Evolutionary conservation across 2,797 vertebrate genomes (phyloP), one percentile per base, ranked within the genome.

Genomic region (Danio albolineatus): DNA sequence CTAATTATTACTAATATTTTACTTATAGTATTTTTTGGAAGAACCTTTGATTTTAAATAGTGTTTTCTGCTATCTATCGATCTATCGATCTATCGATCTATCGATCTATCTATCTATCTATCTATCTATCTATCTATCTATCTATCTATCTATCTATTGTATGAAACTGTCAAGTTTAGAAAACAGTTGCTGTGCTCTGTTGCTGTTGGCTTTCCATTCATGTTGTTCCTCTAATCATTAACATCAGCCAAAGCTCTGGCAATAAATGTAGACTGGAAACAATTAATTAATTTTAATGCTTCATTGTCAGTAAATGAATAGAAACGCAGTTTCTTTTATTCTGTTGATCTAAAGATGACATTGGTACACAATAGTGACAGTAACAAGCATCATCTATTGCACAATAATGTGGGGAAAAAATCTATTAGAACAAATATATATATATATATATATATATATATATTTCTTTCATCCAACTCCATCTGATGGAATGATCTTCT

Each of bases 301-400:
- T 86, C 86, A 92, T 91, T 93, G 91, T 83, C 82, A 87, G 80
- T 81, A 82, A 81, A 82, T 91, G 84, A 92, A 92, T 88, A 86
- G 61, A 85, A 90, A 91, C 89, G 88, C 87, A 88, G 21, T 38
- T 84, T 86, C 85, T 88, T 56, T 6, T 44, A 19, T 76, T 53
- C 4, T 51, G 19, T n/a, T 28, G 1, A 12, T 53, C 6, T 10
- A 36, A 38, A 0, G 7, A 66, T 46, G 2, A 49, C 3, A 36
- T 49, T 49, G 16, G 4, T 21, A 28, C 28, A 28, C 2, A 38
- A 10, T 49, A 28, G 28, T 28, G 19, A 49, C 8, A 10, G 28
- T 67, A 10, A 1, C 14, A 39, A 36, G 13, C 28, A 38, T 36
- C 12, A 60, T 60, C 16, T 38, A 16, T 61, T 56, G 17, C 9